These are phyloP conservation scores for Lanius ludovicianus DNA, from an alignment of 2,113 vertebrate species.

Conservation along the genomic window DNA sequence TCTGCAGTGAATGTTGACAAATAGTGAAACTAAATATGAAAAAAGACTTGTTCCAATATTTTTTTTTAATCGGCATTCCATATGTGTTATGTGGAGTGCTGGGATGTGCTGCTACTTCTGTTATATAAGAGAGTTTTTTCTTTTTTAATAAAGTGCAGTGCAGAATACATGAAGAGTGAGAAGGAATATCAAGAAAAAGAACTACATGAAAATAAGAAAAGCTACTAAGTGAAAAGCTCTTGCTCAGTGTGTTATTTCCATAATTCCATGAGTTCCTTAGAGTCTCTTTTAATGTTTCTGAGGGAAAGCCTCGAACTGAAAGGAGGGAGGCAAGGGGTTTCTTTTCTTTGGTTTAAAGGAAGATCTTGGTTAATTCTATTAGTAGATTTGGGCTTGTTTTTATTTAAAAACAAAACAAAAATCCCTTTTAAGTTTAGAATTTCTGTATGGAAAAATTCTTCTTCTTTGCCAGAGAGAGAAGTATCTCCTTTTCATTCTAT, in stretches of 20 bases:
- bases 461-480: slow-evolving; percentile 42
- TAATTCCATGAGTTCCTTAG: neutral
- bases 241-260: neutral
- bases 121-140: neutral
- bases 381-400: slow-evolving; percentile 42
- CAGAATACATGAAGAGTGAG: neutral
- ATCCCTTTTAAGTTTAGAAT: slow-evolving; percentile 36
- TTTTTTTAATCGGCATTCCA: neutral
- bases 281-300: slow-evolving; percentile 12
- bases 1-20: slow-evolving; percentile 13
- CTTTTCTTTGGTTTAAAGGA: neutral
- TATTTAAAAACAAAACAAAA: slow-evolving; percentile 59
- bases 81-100: neutral
- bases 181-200: neutral
- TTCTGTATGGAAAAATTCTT: slow-evolving; percentile 59
- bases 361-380: slow-evolving; percentile 36
- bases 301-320: slow-evolving; percentile 15
- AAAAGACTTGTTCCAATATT: neutral
- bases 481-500: slow-evolving; percentile 48
- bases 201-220: neutral
- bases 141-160: neutral
- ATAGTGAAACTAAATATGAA: slow-evolving; percentile 30
- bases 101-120: slow-evolving; percentile 11
- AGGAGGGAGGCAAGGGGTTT: neutral
- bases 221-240: neutral